A percentile compares a stretch with the other conserved stretches of the same genome.
These are phyloP conservation scores for Poecilus cupreus DNA, from an alignment of 2,888 invertebrate genomes.

Conservation along the genomic window DNA sequence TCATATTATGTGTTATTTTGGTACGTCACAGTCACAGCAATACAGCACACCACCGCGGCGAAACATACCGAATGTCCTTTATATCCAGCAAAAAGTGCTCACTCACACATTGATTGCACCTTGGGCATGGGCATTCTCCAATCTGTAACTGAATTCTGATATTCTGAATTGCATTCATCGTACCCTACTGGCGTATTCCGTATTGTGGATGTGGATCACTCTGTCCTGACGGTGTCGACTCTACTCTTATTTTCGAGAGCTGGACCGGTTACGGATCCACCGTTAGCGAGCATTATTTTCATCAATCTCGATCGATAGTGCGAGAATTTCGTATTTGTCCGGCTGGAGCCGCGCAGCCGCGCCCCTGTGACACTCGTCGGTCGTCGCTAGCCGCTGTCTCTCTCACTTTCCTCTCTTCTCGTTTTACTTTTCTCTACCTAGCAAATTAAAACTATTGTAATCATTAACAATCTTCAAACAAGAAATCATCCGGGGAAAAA, in stretches of 20 bases:
- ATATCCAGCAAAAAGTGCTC: slow-evolving; percentile 17
- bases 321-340: slow-evolving; percentile 42
- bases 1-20: slow-evolving; percentile 28
- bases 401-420: slow-evolving; percentile 40
- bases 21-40: slow-evolving; percentile 15
- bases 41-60: neutral
- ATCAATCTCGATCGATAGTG: slow-evolving; percentile 44
- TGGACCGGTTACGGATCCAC: slow-evolving; percentile 34
- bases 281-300: slow-evolving; percentile 44
- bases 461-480: slow-evolving; percentile 7
- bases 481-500: neutral
- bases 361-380: slow-evolving; percentile 26
- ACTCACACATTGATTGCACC: slow-evolving; percentile 20
- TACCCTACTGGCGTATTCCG: neutral
- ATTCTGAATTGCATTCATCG: neutral
- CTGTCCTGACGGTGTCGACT: neutral
- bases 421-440: slow-evolving; percentile 14
- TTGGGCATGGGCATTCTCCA: slow-evolving; percentile 9
- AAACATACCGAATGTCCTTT: slow-evolving; percentile 19
- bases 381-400: slow-evolving; percentile 18
- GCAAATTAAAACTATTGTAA: slow-evolving; percentile 16
- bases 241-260: slow-evolving; percentile 20
- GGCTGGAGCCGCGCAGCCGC: slow-evolving; percentile 38
- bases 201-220: neutral
- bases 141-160: neutral